Base-by-base conservation (phyloP, 2,888 invertebrate genomes). In the Phortica magna region DNA sequence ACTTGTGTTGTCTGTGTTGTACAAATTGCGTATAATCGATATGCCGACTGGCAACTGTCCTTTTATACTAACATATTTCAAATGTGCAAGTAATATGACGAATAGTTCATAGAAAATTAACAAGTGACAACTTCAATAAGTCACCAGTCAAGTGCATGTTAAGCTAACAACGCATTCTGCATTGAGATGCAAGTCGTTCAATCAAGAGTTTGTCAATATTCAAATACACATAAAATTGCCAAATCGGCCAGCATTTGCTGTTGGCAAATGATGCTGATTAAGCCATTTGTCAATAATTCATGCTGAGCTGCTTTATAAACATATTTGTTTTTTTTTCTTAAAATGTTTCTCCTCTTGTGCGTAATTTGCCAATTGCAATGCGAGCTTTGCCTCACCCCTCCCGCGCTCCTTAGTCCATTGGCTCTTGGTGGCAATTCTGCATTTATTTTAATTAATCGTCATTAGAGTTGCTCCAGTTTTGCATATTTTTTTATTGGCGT, bases 391-490 rank as follows among this genome's bases (percentile, higher is more conserved):
- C 0, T 4, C 31, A 31, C 31, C 31, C 31, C 31, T 4, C 14
- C 3, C 48, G 9, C 48, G 3, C 48, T 9, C 48, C 48, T 48
- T 48, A 48, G 3, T 14, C 10, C 14, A 48, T 48, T 31, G 2
- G 48, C 48, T 7, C 2, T 7, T 14, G 2, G 77, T 81, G 72
- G 7, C 81, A 78, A 31, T 31, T 31, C 78, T 83, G 76, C 83
- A 83, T 83, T 83, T 83, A 84, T 86, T 83, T 82, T 88, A 88
- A 85, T 80, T 78, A 88, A 85, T 80, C 78, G 82, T 81, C 78
- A 80, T 84, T 82, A 81, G 80, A 80, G 81, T 65, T 74, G 88
- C 86, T 84, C 75, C 73, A 48, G 76, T 78, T 77, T 80, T 78
- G 31, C 78, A 19, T 65, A 76, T 53, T 43, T 70, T 65, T 65